phyloP scores from a whole-genome alignment of 2,888 invertebrate genomes.

The Laothoe populi region DNA sequence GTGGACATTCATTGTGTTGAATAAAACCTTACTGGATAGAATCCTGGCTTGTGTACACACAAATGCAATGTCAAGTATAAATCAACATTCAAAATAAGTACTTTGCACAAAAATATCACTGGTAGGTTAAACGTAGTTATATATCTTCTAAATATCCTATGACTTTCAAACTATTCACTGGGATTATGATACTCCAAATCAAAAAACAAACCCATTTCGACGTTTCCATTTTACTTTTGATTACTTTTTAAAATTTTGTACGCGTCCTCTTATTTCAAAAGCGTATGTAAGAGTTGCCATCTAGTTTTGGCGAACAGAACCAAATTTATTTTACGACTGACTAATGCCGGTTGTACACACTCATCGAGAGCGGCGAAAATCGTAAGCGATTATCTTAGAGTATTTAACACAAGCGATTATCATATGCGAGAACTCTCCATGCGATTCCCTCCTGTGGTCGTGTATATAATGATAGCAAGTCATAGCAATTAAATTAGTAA shows the following conservation, averaged over 20 bases:
- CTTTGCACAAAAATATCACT: constrained; percentile 9
- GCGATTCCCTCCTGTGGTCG: too few species aligned
- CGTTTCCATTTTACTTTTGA: constrained; percentile 18
- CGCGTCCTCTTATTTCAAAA: not conserved
- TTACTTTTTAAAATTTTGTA: not conserved
- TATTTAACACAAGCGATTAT: too few species aligned
- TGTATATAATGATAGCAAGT: too few species aligned
- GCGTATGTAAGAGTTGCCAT: not conserved
- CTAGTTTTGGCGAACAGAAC: not conserved
- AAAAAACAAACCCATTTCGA: constrained; percentile 27
- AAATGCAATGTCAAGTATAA: constrained; percentile 29
- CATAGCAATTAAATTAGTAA: too few species aligned
- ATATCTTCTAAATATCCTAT: not conserved
- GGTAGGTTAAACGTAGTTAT: not conserved
- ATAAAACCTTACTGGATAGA: not conserved
- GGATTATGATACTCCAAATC: constrained; percentile 18
- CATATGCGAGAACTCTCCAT: too few species aligned
- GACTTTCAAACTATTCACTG: not conserved
- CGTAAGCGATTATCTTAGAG: too few species aligned
- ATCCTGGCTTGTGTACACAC: constrained; percentile 31
- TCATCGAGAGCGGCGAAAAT: not conserved
- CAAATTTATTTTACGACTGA: too few species aligned
- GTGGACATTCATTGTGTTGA: constrained; percentile 63
- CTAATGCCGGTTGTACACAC: too few species aligned
- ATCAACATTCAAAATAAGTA: not conserved